Percentiles rank a stretch among this genome's conserved stretches.
Evolutionary conservation across 2,113 vertebrate genomes (phyloP).

Genomic region (Hippolais icterina): DNA sequence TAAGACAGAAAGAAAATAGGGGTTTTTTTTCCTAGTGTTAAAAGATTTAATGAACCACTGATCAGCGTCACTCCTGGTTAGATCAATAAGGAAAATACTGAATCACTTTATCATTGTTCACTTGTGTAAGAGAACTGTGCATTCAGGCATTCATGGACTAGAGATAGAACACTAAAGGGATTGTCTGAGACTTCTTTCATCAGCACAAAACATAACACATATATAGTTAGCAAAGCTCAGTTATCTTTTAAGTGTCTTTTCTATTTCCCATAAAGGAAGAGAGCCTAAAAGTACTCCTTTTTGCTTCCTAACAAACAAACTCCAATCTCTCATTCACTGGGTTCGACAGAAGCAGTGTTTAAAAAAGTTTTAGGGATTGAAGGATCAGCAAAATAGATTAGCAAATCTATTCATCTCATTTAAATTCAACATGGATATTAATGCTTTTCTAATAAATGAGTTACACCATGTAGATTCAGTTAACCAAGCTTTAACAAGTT

Average conservation of each 20-base stretch:
- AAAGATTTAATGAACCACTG: conserved; percentile 6
- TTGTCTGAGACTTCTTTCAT: not conserved
- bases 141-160: not conserved
- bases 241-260: not conserved
- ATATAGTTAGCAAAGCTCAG: not conserved
- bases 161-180: not conserved
- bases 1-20: not conserved
- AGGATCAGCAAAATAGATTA: not conserved
- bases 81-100: conserved; percentile 34
- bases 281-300: not conserved
- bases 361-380: not conserved
- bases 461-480: not conserved
- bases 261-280: not conserved
- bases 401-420: not conserved
- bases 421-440: not conserved
- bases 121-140: not conserved
- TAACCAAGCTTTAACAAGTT: not conserved
- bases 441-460: not conserved
- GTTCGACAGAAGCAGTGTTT: not conserved
- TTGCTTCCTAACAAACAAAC: not conserved
- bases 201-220: not conserved
- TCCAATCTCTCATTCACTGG: not conserved
- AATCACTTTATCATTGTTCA: not conserved
- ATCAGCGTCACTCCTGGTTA: conserved; percentile 46
- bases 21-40: not conserved